These are phyloP conservation scores for Emydura subglobosa DNA, from an alignment of 2,113 vertebrate genomes.

Conservation along the genomic window DNA sequence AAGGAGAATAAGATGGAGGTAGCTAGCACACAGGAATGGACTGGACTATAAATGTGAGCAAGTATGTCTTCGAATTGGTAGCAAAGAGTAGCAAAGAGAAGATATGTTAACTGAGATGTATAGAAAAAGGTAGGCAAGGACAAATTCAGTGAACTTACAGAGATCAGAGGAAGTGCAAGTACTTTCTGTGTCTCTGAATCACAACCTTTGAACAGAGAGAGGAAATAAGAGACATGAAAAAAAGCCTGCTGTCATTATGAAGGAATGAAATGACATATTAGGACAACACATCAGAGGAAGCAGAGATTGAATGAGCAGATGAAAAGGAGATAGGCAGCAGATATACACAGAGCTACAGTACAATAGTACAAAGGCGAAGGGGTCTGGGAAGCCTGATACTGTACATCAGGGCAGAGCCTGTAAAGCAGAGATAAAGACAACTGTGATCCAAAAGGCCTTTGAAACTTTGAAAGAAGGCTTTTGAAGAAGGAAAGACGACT, in stretches of 20 bases:
- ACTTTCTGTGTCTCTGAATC: conserved; percentile 20
- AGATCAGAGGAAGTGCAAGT: conserved; percentile 50
- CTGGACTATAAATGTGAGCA: neutral
- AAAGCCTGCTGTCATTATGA: neutral
- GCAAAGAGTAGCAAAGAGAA: neutral
- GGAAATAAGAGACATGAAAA: conserved; percentile 26
- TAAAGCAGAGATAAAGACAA: conserved; percentile 10
- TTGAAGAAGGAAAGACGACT: neutral
- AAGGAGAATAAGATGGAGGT: neutral
- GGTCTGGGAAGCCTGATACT: neutral
- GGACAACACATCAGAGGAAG: conserved; percentile 41
- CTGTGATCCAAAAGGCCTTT: neutral
- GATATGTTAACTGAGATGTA: neutral
- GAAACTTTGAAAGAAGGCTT: neutral
- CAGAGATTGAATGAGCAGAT: conserved; percentile 8
- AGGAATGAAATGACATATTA: conserved; percentile 31
- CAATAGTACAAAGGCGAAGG: conserved; percentile 13
- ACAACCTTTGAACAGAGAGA: conserved; percentile 17
- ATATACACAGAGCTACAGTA: accelerated
- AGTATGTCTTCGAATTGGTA: neutral
- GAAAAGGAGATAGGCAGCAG: neutral
- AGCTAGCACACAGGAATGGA: neutral
- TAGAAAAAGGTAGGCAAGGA: conserved; percentile 5
- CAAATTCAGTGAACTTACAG: neutral
- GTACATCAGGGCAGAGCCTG: neutral